Conservation (phyloP, 2,888 invertebrate species). For the Pterobdella sp. region DNA sequence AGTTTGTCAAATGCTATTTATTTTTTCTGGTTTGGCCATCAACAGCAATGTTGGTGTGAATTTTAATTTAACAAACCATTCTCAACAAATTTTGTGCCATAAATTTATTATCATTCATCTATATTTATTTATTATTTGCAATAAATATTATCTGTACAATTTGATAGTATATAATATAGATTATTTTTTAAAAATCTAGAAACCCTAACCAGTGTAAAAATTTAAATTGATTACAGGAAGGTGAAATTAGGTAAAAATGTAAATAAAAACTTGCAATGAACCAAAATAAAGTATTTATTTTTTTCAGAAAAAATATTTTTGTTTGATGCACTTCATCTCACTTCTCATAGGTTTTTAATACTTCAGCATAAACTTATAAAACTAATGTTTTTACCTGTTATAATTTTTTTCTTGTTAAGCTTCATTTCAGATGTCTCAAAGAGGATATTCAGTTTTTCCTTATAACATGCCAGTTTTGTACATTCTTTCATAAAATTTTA, state of each 20-base stretch:
- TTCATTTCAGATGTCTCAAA: too few species aligned
- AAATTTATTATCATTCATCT: background rate
- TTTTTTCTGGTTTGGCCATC: conserved; percentile 70
- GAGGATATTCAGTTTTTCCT: background rate
- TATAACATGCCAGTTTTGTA: background rate
- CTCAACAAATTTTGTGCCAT: background rate
- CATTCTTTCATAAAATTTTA: conserved; percentile 28
- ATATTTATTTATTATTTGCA: conserved; percentile 1
- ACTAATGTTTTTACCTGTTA: too few species aligned
- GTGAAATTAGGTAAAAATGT: too few species aligned
- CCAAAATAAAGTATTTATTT: conserved; percentile 67
- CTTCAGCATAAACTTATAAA: too few species aligned
- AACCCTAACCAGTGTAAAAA: too few species aligned
- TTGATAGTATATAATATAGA: background rate
- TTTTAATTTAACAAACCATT: background rate
- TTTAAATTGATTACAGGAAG: too few species aligned
- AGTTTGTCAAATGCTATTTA: conserved; percentile 65
- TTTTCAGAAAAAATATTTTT: too few species aligned
- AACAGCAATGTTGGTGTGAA: conserved; percentile 59
- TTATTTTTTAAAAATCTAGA: background rate
- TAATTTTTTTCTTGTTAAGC: too few species aligned
- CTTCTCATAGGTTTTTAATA: too few species aligned
- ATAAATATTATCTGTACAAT: background rate
- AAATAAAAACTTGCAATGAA: conserved; percentile 85
- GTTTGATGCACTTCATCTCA: too few species aligned